A percentile compares a stretch with the other conserved stretches of the same genome.
phyloP scores from a whole-genome alignment of 2,113 vertebrate species.

The Chionomys nivalis region DNA sequence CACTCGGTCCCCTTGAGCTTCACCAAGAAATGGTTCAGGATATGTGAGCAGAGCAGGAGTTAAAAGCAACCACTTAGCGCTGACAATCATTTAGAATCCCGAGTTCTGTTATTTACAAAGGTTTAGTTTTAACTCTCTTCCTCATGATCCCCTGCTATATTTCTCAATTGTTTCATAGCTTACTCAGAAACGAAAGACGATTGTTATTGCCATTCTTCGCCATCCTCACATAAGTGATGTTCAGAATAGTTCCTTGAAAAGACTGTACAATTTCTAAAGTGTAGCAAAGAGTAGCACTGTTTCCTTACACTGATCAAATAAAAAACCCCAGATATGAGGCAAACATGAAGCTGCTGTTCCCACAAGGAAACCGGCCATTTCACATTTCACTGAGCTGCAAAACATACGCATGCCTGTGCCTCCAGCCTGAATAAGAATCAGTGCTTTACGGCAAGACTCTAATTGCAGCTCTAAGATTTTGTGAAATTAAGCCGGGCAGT shows the following conservation, averaged over 20 bases:
- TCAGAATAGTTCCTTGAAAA: background rate
- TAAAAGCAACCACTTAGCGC: background rate
- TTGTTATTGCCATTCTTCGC: background rate
- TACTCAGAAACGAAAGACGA: background rate
- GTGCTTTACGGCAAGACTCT: background rate
- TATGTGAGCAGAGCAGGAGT: too few species aligned
- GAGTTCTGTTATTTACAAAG: background rate
- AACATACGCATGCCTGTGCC: background rate
- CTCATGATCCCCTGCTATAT: background rate
- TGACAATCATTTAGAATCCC: background rate
- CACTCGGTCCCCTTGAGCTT: background rate
- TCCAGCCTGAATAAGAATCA: background rate
- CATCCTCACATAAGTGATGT: background rate
- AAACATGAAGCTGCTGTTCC: background rate
- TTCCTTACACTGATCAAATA: background rate
- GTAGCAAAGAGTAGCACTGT: fast-evolving
- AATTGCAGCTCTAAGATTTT: background rate
- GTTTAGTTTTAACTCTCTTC: background rate
- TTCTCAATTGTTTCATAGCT: background rate
- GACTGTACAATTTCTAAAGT: background rate
- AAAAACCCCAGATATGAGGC: background rate
- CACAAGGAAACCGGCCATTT: background rate
- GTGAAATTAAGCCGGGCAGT: too few species aligned
- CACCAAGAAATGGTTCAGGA: background rate
- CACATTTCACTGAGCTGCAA: background rate